Evolutionary conservation across 2,113 vertebrate species (phyloP), one percentile per base, ranked within the genome.

Genomic region (Scopus umbretta): DNA sequence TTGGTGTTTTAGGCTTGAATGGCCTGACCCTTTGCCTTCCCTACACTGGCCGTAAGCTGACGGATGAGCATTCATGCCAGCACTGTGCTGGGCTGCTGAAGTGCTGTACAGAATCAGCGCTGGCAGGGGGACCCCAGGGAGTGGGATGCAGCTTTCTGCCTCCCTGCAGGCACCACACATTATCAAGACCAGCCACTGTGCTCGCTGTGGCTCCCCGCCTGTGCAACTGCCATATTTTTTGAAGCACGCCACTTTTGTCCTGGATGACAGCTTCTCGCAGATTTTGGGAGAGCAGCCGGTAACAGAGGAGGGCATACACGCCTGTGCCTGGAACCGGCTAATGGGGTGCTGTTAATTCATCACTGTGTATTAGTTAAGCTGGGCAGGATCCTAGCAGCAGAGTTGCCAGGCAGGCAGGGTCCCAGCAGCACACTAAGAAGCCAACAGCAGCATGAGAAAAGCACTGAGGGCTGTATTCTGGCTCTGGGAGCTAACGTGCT

Each of bases 121-220:
- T 34, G 11, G 3, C 3, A 4, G 15, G 3, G 53, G 45, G 12
- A 42, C 10, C 9, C 25, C 3, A 2, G 9, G 42, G 56, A 79
- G 10, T 1, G 10, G 30, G 38, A 49, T 61, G 32, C 38, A 92
- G 38, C 6, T 25, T 74, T 52, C 34, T 52, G 23, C n/a, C 42
- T 55, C 26, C 15, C 16, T 5, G 2, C 0, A 22, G 62, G 15
- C 3, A 1, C 21, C 2, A 15, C 1, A 2, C 1, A 1, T 7
- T 11, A 82, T 10, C 40, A 3, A 4, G 16, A 21, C 15, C 25
- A 82, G 30, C 8, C 3, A 2, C 5, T 0, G 2, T 0, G 0
- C 20, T 87, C 7, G 0, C 42, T 30, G 26, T 61, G 62, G 34
- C 29, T 75, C 21, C 16, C 30, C 3, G 2, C 59, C 40, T 43